Evolutionary conservation across 2,113 vertebrate species (phyloP), one percentile per base, ranked within the genome.

Genomic region (Malurus elegans): DNA sequence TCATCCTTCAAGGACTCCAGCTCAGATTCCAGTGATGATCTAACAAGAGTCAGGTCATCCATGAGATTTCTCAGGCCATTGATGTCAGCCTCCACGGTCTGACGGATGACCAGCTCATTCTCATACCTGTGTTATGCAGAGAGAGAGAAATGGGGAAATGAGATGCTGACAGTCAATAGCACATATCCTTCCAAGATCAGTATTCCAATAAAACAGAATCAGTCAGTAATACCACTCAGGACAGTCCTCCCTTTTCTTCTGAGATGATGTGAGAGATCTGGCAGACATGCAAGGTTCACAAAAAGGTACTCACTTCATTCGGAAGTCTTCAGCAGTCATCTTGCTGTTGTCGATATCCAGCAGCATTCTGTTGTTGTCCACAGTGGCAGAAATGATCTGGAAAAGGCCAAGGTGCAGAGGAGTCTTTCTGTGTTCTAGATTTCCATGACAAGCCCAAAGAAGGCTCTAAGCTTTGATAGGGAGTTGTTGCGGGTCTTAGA

Each of bases 291-390:
- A 29, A 10, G 4, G 5, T 31, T 79, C 25, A 47, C 18, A 19
- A 44, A 28, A 53, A 32, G 26, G 10, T 42, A 97, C 98, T 97
- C 82, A 98, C 98, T 98, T 98, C 86, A 93, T 93, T 38, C 95
- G 93, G 97, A 98, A 98, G 96, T 98, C 98, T 0, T 98, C 98
- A 0, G 98, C 95, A 6, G 95, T 96, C 95, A 96, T 91, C 90
- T 91, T 91, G 95, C 95, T 94, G 88, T 96, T 96, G 6, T 96
- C 95, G 0, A 96, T 96, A 23, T 98, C 98, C 73, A 98, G 97
- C 36, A 98, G 47, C 86, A 98, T 90, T 2, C 91, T 98, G 67
- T 94, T 96, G 1, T 96, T 96, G 47, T 96, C 95, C 87, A 96
- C 93, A 28, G 95, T 95, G 66, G 95, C 95, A 75, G 95, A 78